Evolutionary conservation across 2,113 vertebrate genomes (phyloP), one percentile per base, ranked within the genome.

Genomic region (Pungitius pungitius): DNA sequence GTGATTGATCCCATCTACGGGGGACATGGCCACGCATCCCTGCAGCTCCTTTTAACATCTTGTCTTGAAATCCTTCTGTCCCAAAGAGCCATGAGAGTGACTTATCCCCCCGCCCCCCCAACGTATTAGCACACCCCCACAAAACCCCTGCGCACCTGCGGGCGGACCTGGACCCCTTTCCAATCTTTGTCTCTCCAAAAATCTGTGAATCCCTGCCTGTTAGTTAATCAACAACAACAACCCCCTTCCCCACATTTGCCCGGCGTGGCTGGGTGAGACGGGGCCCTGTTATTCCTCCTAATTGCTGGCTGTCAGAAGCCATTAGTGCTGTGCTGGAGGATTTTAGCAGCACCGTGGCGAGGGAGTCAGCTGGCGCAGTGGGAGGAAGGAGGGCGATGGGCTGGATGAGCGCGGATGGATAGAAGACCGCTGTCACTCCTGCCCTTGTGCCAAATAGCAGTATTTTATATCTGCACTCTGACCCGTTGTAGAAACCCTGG

Each of bases 261-360:
- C 43, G 10, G 49, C 55, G 3, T 56, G 68, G 71, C 81, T 60
- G 66, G 78, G 67, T 76, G 73, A 69, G 68, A 70, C 33, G 6
- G 62, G 51, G 72, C 30, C 33, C 83, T 82, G 88, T 90, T 90
- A 86, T 92, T 88, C 71, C 79, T 88, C 84, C 87, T 92, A 92
- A 93, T 91, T 91, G 86, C 72, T 68, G 78, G 77, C 80, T 93
- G 91, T 93, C 90, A 90, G 85, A 90, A 92, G 78, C 83, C 83
- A 85, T 93, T 93, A 90, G 89, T 72, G 80, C 65, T 43, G 89
- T 72, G 80, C 65, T 43, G 63, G 68, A 84, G 68, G 82, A 73
- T 81, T 88, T 91, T 86, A 90, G 73, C 27, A 55, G 62, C 13
- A 24, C 55, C 85, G 37, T 22, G 80, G 61, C 73, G 73, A 47